Percentiles rank a stretch among this genome's conserved stretches.
Evolutionary conservation across 2,797 vertebrate genomes (phyloP).

Genomic region (Alexandromys oeconomus): DNA sequence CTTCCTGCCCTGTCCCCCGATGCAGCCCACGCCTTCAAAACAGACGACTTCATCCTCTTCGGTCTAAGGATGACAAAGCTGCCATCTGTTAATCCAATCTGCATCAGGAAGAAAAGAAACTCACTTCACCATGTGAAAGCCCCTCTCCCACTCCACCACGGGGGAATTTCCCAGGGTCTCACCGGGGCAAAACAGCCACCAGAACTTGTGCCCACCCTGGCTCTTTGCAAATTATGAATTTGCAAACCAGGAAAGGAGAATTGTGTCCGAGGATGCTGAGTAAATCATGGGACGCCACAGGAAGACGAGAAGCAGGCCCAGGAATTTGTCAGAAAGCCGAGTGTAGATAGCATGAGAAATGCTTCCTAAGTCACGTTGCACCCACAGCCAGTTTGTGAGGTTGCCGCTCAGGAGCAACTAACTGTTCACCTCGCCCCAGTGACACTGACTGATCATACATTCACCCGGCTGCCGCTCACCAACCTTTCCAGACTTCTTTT

Average conservation of each 20-base stretch:
- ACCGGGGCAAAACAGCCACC: accelerated
- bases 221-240: background rate
- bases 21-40: slow-evolving; percentile 58
- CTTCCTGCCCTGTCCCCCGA: slow-evolving; percentile 50
- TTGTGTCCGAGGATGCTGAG: background rate
- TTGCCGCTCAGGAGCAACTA: accelerated
- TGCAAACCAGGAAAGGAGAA: background rate
- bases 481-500: background rate
- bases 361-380: background rate
- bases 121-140: background rate
- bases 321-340: background rate
- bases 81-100: slow-evolving; percentile 73
- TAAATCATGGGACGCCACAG: background rate
- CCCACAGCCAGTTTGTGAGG: too few species aligned
- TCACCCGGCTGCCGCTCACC: accelerated
- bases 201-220: accelerated
- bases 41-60: slow-evolving; percentile 47
- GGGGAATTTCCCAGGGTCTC: background rate
- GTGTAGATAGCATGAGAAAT: background rate
- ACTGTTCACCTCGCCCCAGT: background rate
- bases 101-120: background rate
- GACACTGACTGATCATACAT: background rate
- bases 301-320: background rate
- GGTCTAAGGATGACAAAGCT: slow-evolving; percentile 50
- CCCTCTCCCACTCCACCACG: background rate